Conservation (phyloP, 1,140 invertebrate species). For the Scaptomyza pallida region DNA sequence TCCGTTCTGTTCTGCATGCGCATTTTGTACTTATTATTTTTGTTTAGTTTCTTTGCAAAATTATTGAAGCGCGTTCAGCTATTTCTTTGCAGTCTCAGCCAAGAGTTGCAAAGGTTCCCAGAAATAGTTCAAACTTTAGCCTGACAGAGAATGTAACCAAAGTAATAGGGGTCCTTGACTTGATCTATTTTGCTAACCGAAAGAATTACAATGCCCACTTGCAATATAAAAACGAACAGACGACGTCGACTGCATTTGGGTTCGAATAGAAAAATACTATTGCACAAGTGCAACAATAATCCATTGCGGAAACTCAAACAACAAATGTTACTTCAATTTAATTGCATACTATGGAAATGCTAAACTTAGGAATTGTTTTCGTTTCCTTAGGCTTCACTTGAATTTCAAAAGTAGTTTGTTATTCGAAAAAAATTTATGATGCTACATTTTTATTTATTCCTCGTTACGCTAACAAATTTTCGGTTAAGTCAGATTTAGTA, state of each 20-base stretch:
- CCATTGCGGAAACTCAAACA: not conserved
- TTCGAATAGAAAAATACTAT: not conserved
- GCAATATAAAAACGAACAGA: not conserved
- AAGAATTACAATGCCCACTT: slow-evolving; percentile 12
- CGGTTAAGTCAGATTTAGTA: not conserved
- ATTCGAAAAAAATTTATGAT: not conserved
- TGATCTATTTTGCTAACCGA: not conserved
- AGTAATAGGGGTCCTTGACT: slow-evolving; percentile 8
- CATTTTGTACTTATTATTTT: slow-evolving; percentile 70
- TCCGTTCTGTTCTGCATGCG: slow-evolving; percentile 64
- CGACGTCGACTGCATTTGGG: not conserved
- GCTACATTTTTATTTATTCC: not conserved
- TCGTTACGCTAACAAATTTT: not conserved
- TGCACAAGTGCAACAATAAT: not conserved
- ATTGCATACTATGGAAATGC: not conserved
- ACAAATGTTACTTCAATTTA: slow-evolving; percentile 6
- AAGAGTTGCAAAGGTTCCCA: slow-evolving; percentile 28
- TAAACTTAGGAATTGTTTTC: not conserved
- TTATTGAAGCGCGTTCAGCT: slow-evolving; percentile 70
- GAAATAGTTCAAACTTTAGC: slow-evolving; percentile 8
- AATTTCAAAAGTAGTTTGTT: not conserved
- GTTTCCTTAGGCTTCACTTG: not conserved
- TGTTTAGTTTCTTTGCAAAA: slow-evolving; percentile 45
- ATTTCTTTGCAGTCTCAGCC: slow-evolving; percentile 62
- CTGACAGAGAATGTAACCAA: slow-evolving; percentile 7